phyloP scores from a whole-genome alignment of 2,113 vertebrate species.

The Sprattus sprattus region DNA sequence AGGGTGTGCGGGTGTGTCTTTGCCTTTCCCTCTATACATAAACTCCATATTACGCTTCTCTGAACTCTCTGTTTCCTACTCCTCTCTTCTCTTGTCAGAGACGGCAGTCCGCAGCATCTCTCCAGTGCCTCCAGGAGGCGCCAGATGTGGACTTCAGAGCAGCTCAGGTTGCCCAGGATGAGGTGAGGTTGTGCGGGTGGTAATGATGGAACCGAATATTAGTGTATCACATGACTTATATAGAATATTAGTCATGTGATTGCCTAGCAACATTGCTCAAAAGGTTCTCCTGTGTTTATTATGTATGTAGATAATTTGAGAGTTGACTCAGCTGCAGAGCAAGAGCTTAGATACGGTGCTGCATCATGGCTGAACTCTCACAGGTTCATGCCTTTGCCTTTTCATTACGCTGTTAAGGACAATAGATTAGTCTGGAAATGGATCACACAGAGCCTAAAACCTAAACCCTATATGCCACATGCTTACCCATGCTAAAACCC shows the following conservation, averaged over 20 bases:
- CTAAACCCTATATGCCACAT: not conserved
- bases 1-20: no score
- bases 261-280: no score
- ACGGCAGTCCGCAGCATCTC: constrained; percentile 25
- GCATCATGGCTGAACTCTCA: no score
- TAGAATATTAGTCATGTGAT: no score
- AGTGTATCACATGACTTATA: no score
- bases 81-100: constrained; percentile 38
- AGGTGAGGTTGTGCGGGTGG: constrained; percentile 52
- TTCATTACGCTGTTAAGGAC: not conserved
- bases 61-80: not conserved
- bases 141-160: constrained; percentile 63
- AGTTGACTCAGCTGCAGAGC: not conserved
- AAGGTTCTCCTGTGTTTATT: no score
- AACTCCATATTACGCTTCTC: not conserved
- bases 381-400: no score
- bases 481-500: not conserved
- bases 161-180: constrained; percentile 76
- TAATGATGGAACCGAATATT: not conserved
- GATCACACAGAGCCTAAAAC: not conserved
- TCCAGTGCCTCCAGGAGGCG: constrained; percentile 20
- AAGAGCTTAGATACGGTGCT: no score
- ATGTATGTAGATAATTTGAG: no score
- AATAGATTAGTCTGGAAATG: not conserved
- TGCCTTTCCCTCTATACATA: no score